These are phyloP conservation scores for Heteronetta atricapilla DNA, from an alignment of 2,113 vertebrate species.

Conservation along the genomic window DNA sequence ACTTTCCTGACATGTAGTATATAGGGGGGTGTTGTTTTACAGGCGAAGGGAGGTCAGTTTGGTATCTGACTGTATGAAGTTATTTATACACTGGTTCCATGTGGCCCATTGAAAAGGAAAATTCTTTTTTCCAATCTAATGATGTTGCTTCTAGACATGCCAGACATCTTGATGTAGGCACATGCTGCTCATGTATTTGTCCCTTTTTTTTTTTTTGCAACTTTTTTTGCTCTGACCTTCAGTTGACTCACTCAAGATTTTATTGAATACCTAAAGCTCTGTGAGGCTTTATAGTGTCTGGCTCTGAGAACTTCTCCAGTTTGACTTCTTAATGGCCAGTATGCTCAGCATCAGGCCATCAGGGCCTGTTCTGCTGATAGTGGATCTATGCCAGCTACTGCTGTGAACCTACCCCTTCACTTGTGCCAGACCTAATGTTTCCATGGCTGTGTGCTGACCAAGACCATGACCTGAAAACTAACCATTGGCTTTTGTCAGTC, in stretches of 20 bases:
- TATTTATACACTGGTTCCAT: background rate
- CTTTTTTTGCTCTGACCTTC: background rate
- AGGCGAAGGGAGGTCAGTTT: background rate
- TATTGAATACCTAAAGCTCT: background rate
- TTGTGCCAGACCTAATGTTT: background rate
- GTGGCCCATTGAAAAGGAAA: background rate
- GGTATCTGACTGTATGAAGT: background rate
- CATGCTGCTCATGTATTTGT: background rate
- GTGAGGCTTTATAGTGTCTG: background rate
- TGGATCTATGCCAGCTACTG: background rate
- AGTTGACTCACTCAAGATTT: background rate
- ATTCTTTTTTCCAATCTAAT: background rate
- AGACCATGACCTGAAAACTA: background rate
- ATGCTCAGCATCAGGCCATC: rapidly evolving
- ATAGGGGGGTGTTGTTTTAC: background rate
- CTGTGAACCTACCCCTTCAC: background rate
- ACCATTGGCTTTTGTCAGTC: background rate
- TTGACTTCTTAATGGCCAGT: background rate
- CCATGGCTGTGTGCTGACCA: background rate
- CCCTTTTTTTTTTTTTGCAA: background rate
- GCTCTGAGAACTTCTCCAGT: background rate
- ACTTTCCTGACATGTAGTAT: background rate
- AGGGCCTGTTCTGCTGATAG: background rate
- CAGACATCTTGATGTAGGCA: background rate
- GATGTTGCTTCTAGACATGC: background rate